Conservation (phyloP, 2,113 vertebrate species). For the Corythaeola cristata region DNA sequence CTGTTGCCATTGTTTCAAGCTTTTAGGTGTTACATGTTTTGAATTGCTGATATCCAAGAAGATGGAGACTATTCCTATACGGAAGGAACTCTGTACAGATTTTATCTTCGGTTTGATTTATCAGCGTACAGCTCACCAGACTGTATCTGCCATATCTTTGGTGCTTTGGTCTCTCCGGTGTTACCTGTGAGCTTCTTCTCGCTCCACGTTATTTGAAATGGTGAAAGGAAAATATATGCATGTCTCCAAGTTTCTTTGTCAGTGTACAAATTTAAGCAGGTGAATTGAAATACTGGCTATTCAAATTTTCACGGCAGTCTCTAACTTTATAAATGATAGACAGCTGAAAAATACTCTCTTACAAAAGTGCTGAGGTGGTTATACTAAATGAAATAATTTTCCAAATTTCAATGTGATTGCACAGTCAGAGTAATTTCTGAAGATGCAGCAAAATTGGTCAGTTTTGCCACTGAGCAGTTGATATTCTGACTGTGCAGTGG, state of each 20-base stretch:
- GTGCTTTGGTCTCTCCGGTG: neutral
- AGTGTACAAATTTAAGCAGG: neutral
- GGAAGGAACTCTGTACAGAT: neutral
- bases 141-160: neutral
- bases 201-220: neutral
- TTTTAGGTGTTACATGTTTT: neutral
- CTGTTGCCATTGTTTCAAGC: neutral
- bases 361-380: neutral
- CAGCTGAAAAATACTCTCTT: neutral
- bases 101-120: neutral
- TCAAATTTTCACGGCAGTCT: neutral
- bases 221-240: neutral
- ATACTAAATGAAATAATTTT: neutral
- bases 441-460: neutral
- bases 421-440: neutral
- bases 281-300: neutral
- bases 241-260: neutral
- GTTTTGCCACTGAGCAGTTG: neutral
- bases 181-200: neutral
- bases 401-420: neutral
- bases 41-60: neutral
- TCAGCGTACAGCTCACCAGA: neutral
- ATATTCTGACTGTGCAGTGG: rapidly evolving
- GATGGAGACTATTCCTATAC: neutral
- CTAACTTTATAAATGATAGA: neutral